Evolutionary conservation across 2,888 invertebrate genomes (phyloP), one percentile per base, ranked within the genome.

Genomic region (Campaea margaritaria): DNA sequence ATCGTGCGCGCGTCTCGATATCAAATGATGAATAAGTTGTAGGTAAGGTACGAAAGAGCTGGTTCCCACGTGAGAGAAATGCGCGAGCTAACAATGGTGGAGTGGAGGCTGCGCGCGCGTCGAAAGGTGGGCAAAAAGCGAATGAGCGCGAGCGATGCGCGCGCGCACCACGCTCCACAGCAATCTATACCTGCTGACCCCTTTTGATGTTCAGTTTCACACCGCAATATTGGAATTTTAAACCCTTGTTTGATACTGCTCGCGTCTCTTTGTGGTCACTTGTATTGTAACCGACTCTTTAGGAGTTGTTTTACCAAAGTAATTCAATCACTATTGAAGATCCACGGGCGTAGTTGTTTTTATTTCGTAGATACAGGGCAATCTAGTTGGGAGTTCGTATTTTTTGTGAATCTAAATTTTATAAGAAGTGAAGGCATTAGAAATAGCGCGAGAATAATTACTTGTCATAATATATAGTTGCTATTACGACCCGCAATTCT

Each of bases 111-210:
- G 90, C 91, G 91, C 89, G 88, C 81, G 89, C 84, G 87, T 90
- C 87, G 91, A 91, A 91, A 92, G 91, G 91, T 86, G 85, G 85
- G 89, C 91, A 92, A 92, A 92, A 91, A 91, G 87, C 83, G 89
- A 91, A 90, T 90, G 89, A 87, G 83, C 83, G 81, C 79, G 73
- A 72, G 65, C 73, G 76, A 69, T 67, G 79, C 77, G 76, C 79
- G 67, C 77, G 75, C 78, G 66, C 78, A 68, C 74, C 62, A 28
- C 52, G 34, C 59, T 49, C 72, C 69, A 47, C 65, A 62, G 51
- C 65, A 60, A 63, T 63, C 74, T 81, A 67, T 89, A 90, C 91
- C 91, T 90, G 90, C 87, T 88, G 82, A 86, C 91, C 91, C 87
- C 90, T 90, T 88, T 90, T 81, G 73, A 78, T 77, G 62, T 62